Conservation (phyloP, 2,797 vertebrate genomes). For the Mormyrus proboscirostris region DNA sequence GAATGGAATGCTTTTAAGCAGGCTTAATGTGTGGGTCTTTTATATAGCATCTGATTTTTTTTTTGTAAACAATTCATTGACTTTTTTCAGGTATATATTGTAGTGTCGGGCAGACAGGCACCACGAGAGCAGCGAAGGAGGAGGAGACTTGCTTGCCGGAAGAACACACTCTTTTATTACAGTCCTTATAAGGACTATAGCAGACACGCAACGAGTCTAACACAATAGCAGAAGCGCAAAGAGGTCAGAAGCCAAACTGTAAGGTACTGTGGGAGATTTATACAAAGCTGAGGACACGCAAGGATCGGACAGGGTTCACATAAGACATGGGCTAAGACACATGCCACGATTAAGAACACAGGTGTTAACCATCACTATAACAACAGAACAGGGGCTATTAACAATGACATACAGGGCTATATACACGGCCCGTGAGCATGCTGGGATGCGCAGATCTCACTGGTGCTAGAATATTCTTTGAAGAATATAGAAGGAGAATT, state of each 20-base stretch:
- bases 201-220: neutral
- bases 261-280: neutral
- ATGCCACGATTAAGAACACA: neutral
- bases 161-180: neutral
- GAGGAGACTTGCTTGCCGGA: neutral
- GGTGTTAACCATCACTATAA: neutral
- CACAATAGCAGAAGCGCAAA: neutral
- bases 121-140: neutral
- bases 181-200: neutral
- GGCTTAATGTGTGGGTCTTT: neutral
- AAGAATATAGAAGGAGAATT: neutral
- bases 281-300: neutral
- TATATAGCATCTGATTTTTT: neutral
- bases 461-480: neutral
- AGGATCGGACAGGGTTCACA: neutral
- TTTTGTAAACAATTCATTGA: neutral
- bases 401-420: neutral
- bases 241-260: neutral
- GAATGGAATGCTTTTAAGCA: neutral
- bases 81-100: neutral
- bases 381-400: neutral
- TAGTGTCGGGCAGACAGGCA: neutral
- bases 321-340: neutral
- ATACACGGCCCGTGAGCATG: neutral
- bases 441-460: neutral